A percentile compares a stretch with the other conserved stretches of the same genome.
Evolutionary conservation across 2,113 vertebrate genomes (phyloP).

Genomic region (Cervus canadensis): DNA sequence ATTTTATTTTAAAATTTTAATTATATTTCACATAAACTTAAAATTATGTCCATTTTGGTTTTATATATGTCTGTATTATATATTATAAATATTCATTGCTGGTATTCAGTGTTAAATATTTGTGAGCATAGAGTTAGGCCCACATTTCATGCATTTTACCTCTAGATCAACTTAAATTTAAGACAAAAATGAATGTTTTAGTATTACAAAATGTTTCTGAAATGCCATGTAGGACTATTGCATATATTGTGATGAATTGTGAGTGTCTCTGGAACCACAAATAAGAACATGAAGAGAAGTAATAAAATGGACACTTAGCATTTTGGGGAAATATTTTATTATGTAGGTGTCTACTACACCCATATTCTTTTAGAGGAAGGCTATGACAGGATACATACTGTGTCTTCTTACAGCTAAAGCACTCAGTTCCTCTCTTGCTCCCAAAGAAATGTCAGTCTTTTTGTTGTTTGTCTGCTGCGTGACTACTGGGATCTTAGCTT

Average conservation of each 20-base stretch:
- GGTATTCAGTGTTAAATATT: neutral
- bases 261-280: neutral
- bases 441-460: neutral
- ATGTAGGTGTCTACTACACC: neutral
- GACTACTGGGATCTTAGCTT: neutral
- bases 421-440: neutral
- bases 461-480: neutral
- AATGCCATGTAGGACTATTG: neutral
- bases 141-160: neutral
- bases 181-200: neutral
- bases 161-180: neutral
- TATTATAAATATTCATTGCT: neutral
- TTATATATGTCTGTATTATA: neutral
- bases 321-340: neutral
- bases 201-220: neutral
- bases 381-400: neutral
- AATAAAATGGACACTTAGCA: neutral
- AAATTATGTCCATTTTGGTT: neutral
- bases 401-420: neutral
- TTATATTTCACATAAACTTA: neutral
- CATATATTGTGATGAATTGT: neutral
- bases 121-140: neutral
- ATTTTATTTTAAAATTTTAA: neutral
- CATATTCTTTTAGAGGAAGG: neutral
- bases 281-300: neutral